Evolutionary conservation across 1,140 invertebrate genomes (phyloP).

Genomic region (Heliothis virescens): DNA sequence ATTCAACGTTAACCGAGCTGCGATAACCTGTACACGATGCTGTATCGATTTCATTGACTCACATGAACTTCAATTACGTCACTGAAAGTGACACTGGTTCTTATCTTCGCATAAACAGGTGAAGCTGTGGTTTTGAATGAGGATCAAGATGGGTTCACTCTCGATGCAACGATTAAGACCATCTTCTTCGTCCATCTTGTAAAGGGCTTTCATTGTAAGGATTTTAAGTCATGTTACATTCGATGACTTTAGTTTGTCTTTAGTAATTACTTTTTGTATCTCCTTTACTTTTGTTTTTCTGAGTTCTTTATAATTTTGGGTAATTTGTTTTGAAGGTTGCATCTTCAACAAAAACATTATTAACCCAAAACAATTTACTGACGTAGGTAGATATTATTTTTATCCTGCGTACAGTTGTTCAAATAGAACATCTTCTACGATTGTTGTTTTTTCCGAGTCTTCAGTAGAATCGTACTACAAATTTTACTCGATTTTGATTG

Average conservation of each 20-base stretch:
- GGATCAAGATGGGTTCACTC: background rate
- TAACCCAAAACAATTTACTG: background rate
- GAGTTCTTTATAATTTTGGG: background rate
- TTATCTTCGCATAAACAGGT: slow-evolving; percentile 33
- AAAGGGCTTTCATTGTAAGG: background rate
- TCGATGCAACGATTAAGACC: background rate
- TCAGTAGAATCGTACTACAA: background rate
- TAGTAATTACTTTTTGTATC: background rate
- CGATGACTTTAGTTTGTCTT: background rate
- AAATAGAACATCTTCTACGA: slow-evolving; percentile 21
- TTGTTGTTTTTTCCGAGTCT: background rate
- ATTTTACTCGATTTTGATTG: background rate
- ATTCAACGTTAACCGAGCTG: slow-evolving; percentile 41
- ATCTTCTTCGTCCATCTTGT: background rate
- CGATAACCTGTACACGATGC: slow-evolving; percentile 48
- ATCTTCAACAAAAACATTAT: background rate
- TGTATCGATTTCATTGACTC: slow-evolving; percentile 50
- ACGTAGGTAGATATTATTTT: background rate
- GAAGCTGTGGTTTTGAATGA: background rate
- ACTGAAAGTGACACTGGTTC: slow-evolving; percentile 16
- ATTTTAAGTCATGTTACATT: background rate
- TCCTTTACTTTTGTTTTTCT: background rate
- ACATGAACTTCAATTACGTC: slow-evolving; percentile 39
- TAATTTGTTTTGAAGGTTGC: background rate
- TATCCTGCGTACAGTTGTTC: slow-evolving; percentile 21